Evolutionary conservation across 2,113 vertebrate species (phyloP).

Genomic region (Struthio camelus): DNA sequence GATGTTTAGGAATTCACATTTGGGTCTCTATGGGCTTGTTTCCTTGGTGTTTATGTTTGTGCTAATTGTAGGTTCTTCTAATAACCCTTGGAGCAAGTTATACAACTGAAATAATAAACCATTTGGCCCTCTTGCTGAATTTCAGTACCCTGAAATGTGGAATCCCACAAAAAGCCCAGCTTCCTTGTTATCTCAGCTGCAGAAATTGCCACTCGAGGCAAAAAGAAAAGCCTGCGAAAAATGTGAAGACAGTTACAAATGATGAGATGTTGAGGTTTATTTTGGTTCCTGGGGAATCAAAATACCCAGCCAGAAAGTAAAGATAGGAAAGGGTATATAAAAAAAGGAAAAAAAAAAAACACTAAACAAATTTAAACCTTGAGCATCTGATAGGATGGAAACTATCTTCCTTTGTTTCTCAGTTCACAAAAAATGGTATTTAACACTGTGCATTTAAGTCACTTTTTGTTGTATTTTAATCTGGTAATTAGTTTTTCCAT

Average conservation of each 20-base stretch:
- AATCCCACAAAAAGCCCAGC: neutral
- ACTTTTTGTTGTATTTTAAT: conserved; percentile 62
- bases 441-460: neutral
- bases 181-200: neutral
- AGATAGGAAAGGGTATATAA: neutral
- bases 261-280: neutral
- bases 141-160: neutral
- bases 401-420: neutral
- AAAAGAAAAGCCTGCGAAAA: conserved; percentile 26
- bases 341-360: too few species aligned
- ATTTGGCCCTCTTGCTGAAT: neutral
- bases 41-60: neutral
- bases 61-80: neutral
- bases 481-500: conserved; percentile 61
- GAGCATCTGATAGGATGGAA: neutral
- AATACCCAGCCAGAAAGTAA: neutral
- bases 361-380: neutral
- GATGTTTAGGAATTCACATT: neutral
- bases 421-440: neutral
- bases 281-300: neutral
- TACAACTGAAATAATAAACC: neutral
- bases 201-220: neutral
- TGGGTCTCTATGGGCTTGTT: neutral
- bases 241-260: neutral
- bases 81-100: neutral